Base-by-base conservation (phyloP, 1,140 invertebrate species). In the Drosophila orena region DNA sequence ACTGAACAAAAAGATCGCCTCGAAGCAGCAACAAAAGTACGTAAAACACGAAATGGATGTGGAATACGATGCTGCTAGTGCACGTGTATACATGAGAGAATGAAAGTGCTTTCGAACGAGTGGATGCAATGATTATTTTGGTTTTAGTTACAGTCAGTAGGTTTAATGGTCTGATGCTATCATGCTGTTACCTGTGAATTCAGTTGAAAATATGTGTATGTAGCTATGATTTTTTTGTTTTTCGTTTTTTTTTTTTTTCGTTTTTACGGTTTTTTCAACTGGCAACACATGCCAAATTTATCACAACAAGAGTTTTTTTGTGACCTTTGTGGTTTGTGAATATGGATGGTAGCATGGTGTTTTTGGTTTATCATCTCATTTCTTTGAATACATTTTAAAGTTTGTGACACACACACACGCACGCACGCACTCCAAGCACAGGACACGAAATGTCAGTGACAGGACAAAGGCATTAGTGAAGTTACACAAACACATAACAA, bases 401-500 rank as follows among this genome's bases (percentile, higher is more conserved):
- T 65, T 65, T 35, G 12, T 64, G 44, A 64, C 37, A 52, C 64
- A 56, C 50, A 68, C 38, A 73, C 49, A 55, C n/a, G 17, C 17
- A 40, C 15, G 17, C 52, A 52, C 47, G 44, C 46, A 43, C 40
- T 47, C 44, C 22, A 30, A 30, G 30, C 30, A 30, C 30, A 47
- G 56, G 22, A 74, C 64, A 66, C 47, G 64, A 56, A 76, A 69
- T 70, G 64, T 70, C 64, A 70, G 65, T 49, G 68, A 70, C 68
- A 70, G 68, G 68, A 70, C 65, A 66, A 69, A 44, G 49, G 65
- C 68, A 71, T 71, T 71, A 71, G 68, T 71, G 65, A 70, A 71
- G 68, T 71, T 71, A 71, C 64, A 71, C 43, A 71, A 70, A 71
- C 52, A 71, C 52, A 70, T 65, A 70, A 70, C 68, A 71, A 71